Evolutionary conservation across 2,888 invertebrate species (phyloP).

Genomic region (Drosophila algonquin): DNA sequence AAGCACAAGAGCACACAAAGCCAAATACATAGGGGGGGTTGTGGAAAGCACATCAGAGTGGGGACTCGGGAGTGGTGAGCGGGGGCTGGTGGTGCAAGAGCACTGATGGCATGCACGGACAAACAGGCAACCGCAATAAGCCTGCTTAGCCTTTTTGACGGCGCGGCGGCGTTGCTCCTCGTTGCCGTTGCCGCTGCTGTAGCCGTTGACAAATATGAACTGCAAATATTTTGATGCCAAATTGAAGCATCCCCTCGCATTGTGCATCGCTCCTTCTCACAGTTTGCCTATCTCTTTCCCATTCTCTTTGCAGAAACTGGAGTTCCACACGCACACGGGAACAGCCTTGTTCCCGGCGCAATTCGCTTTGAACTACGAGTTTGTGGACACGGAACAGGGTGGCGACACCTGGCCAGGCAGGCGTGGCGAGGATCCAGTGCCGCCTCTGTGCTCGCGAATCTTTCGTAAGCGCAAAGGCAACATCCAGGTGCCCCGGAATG

Average conservation of each 20-base stretch:
- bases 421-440: constrained; percentile 84
- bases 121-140: constrained; percentile 71
- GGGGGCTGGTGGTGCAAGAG: neutral
- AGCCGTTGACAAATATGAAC: constrained; percentile 67
- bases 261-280: constrained; percentile 20
- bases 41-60: neutral
- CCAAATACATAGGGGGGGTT: constrained; percentile 19
- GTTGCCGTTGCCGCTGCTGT: constrained; percentile 30
- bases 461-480: constrained; percentile 88
- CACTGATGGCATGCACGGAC: constrained; percentile 36
- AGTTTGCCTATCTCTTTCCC: neutral
- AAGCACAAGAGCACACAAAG: constrained; percentile 45
- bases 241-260: constrained; percentile 57
- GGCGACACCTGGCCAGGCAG: constrained; percentile 87
- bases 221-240: constrained; percentile 74
- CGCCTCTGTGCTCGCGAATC: constrained; percentile 86
- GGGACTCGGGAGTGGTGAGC: neutral
- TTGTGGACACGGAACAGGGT: constrained; percentile 91
- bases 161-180: constrained; percentile 21
- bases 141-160: constrained; percentile 78
- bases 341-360: constrained; percentile 92
- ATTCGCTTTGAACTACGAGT: constrained; percentile 91
- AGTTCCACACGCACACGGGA: constrained; percentile 88
- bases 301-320: constrained; percentile 83
- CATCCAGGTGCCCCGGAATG: constrained; percentile 88